These are phyloP conservation scores for Nephrotoma flavescens DNA, from an alignment of 2,888 invertebrate genomes.

Conservation along the genomic window DNA sequence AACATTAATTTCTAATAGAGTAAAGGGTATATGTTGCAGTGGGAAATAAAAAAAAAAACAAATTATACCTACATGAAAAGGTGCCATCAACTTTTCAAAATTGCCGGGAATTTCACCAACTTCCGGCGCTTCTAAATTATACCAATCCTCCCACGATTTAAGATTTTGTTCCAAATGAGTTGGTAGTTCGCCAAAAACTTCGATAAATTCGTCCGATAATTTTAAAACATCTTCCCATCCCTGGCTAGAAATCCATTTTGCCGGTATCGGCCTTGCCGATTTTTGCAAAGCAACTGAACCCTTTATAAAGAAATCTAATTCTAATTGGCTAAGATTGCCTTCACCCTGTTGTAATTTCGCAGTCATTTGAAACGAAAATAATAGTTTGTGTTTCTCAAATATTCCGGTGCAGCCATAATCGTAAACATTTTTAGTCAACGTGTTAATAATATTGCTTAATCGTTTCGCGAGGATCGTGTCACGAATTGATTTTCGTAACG, in stretches of 20 bases:
- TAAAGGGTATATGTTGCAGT: conserved; percentile 18
- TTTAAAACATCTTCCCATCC: conserved; percentile 77
- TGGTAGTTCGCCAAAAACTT: conserved; percentile 47
- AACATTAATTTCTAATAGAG: conserved; percentile 53
- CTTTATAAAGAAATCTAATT: conserved; percentile 85
- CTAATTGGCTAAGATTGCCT: conserved; percentile 43
- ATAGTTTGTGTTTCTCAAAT: conserved; percentile 78
- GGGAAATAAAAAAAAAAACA: not conserved
- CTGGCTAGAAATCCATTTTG: conserved; percentile 52
- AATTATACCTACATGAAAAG: conserved; percentile 36
- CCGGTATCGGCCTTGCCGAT: conserved; percentile 46
- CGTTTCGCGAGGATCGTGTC: conserved; percentile 62
- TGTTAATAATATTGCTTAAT: conserved; percentile 66
- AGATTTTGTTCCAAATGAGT: conserved; percentile 41
- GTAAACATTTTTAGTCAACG: conserved; percentile 75
- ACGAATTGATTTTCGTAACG: conserved; percentile 67
- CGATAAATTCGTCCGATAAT: conserved; percentile 50
- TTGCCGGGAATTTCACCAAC: conserved; percentile 49
- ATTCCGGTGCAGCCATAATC: conserved; percentile 86
- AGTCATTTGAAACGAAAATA: conserved; percentile 85
- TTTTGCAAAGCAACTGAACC: conserved; percentile 69
- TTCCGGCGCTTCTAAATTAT: conserved; percentile 72
- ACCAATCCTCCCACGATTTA: conserved; percentile 59
- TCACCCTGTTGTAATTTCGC: conserved; percentile 64
- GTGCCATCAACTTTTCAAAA: conserved; percentile 46